These are phyloP conservation scores for Pyrrhopygopsis socrates DNA, from an alignment of 2,888 invertebrate genomes.

Conservation along the genomic window DNA sequence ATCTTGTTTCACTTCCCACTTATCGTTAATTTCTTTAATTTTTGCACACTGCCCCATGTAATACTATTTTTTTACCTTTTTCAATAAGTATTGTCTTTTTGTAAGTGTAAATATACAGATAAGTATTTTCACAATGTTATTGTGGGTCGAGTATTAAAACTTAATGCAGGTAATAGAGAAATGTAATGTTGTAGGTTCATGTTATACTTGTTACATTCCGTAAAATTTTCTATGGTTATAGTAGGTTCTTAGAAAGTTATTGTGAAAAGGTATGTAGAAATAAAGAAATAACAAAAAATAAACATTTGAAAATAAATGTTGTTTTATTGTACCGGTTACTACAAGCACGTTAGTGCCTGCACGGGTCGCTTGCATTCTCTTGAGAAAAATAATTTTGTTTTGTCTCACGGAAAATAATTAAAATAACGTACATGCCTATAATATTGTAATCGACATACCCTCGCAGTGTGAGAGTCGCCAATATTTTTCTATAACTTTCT, in stretches of 20 bases:
- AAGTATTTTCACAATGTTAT: conserved; percentile 88
- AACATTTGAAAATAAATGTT: conserved; percentile 31
- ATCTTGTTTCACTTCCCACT: conserved; percentile 22
- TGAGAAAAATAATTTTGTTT: too few species aligned
- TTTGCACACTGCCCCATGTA: conserved; percentile 87
- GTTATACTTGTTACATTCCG: conserved; percentile 92
- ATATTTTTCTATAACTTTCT: too few species aligned
- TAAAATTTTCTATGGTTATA: conserved; percentile 86
- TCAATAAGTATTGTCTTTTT: conserved; percentile 86
- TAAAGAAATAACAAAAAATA: conserved; percentile 77
- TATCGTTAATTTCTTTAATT: conserved; percentile 27
- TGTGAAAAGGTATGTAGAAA: conserved; percentile 88
- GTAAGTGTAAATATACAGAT: conserved; percentile 90
- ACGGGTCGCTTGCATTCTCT: too few species aligned
- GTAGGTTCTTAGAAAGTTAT: conserved; percentile 86
- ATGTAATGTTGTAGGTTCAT: conserved; percentile 88
- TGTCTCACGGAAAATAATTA: too few species aligned
- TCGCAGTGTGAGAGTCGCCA: too few species aligned
- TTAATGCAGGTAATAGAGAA: conserved; percentile 87
- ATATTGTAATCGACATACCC: too few species aligned
- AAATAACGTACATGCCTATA: too few species aligned
- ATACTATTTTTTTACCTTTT: conserved; percentile 86
- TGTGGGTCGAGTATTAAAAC: conserved; percentile 87
- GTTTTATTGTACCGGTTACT: conserved; percentile 16
- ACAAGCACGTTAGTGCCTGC: too few species aligned